Base-by-base conservation (phyloP, 2,888 invertebrate genomes). In the Erebia aethiops region DNA sequence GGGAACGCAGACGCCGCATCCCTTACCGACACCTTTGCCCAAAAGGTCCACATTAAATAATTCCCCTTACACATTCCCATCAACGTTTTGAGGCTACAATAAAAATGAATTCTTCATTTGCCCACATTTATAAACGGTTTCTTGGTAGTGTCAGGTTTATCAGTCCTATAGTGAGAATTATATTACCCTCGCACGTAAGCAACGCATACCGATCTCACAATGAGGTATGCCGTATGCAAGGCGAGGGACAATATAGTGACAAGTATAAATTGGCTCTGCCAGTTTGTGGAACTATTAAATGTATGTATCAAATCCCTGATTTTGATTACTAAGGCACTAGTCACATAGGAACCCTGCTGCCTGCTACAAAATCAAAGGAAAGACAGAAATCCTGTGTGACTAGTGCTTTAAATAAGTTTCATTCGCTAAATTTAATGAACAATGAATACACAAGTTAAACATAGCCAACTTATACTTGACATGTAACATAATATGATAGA, bases 21-120 rank as follows among this genome's bases (percentile, higher is more conserved):
- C 41, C 60, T n/a, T 57, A 65, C 69, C 70, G 52, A 67, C 75
- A 75, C 74, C 74, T 64, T 67, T 67, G 71, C 74, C 75, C 70
- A 56, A 54, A 70, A 72, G 68, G 72, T 70, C 74, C 60, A 62
- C 49, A 54, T 71, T 68, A 73, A 58, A 70, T 64, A 54, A 65
- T 52, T 52, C 70, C 60, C 63, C 18, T 13, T 26, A 64, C 21
- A 66, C 51, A 64, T 64, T 35, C 35, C 35, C 5, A 35, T 35
- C 35, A 35, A 35, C 14, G 26, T 51, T 52, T 35, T 35, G 64
- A 41, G 64, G 64, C 16, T 18, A 35, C 41, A 64, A 41, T 16
- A 41, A 64, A 41, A 64, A 54, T 7, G 13, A 26, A 21, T 13
- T 62, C 26, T 46, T 62, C 49, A 18, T 18, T 49, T 13, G 8